A percentile compares a stretch with the other conserved stretches of the same genome.
Conservation (phyloP, 2,888 invertebrate genomes). For the Synanthedon formicaeformis region DNA sequence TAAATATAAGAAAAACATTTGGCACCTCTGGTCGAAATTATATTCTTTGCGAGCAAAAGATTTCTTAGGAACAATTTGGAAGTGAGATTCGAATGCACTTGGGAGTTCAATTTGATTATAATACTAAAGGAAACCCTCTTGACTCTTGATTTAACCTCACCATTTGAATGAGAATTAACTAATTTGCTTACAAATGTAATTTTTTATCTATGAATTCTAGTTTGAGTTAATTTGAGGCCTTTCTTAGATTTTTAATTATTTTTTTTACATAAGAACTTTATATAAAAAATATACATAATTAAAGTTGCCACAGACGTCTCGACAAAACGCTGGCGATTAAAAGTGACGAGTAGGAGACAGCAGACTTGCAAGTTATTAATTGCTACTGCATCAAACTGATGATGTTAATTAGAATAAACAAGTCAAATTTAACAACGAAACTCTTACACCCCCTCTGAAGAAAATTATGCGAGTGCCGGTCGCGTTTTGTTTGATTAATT, state of each 20-base stretch:
- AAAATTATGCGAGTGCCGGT: not conserved
- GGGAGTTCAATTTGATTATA: constrained; percentile 51
- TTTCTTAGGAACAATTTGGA: constrained; percentile 16
- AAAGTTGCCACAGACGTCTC: constrained; percentile 21
- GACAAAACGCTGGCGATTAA: constrained; percentile 50
- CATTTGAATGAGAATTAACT: too few relatives aligned
- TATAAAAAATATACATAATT: constrained; percentile 7
- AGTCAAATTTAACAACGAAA: constrained; percentile 5
- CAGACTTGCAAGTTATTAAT: constrained; percentile 44
- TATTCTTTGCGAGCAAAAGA: constrained; percentile 12
- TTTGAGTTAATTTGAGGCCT: too few relatives aligned
- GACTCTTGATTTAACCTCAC: constrained; percentile 13
- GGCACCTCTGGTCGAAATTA: not conserved
- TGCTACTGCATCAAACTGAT: constrained; percentile 19
- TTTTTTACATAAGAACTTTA: too few relatives aligned
- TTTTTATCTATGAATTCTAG: too few relatives aligned
- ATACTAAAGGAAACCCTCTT: constrained; percentile 57
- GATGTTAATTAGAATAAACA: constrained; percentile 63
- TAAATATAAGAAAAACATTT: too few relatives aligned
- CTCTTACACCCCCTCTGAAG: not conserved
- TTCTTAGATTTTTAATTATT: too few relatives aligned
- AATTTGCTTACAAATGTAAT: constrained; percentile 18
- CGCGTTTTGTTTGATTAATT: not conserved
- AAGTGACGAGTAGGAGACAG: constrained; percentile 42
- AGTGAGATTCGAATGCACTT: constrained; percentile 20